A percentile compares a stretch with the other conserved stretches of the same genome.
Conservation (phyloP, 1,140 invertebrate species). For the Pogonomyrmex barbatus region DNA sequence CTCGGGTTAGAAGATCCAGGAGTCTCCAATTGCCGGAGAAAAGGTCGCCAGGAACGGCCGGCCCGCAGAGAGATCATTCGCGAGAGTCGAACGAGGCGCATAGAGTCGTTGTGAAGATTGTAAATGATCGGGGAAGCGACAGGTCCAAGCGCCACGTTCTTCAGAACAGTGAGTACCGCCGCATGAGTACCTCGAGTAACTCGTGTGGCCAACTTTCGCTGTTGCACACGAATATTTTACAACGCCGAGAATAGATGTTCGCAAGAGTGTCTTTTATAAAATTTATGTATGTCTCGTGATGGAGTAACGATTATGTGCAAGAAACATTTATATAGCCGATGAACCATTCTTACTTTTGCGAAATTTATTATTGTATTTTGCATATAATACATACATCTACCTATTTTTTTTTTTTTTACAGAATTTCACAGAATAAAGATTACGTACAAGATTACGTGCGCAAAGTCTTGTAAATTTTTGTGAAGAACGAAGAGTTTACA, state of each 20-base stretch:
- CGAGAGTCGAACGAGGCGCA: constrained; percentile 82
- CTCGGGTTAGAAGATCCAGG: constrained; percentile 86
- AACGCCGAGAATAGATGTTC: background rate
- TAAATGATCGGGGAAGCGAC: constrained; percentile 77
- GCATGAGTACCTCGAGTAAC: background rate
- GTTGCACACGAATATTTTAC: constrained; percentile 6
- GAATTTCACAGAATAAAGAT: background rate
- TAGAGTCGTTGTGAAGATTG: constrained; percentile 83
- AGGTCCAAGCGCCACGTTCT: constrained; percentile 78
- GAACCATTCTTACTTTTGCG: background rate
- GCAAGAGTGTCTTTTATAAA: background rate
- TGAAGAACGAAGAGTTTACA: background rate
- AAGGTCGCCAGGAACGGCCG: constrained; percentile 81
- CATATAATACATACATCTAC: background rate
- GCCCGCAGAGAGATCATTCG: constrained; percentile 79
- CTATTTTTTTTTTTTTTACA: background rate
- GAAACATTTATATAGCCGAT: background rate
- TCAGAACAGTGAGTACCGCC: constrained; percentile 79
- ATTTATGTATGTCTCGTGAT: background rate
- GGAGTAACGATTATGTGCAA: background rate
- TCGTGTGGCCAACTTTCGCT: background rate
- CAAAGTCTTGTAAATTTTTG: background rate
- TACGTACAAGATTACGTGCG: background rate
- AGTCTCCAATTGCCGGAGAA: constrained; percentile 87
- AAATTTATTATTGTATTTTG: background rate